Evolutionary conservation across 2,113 vertebrate species (phyloP).

Genomic region (Phrynocephalus versicolor): DNA sequence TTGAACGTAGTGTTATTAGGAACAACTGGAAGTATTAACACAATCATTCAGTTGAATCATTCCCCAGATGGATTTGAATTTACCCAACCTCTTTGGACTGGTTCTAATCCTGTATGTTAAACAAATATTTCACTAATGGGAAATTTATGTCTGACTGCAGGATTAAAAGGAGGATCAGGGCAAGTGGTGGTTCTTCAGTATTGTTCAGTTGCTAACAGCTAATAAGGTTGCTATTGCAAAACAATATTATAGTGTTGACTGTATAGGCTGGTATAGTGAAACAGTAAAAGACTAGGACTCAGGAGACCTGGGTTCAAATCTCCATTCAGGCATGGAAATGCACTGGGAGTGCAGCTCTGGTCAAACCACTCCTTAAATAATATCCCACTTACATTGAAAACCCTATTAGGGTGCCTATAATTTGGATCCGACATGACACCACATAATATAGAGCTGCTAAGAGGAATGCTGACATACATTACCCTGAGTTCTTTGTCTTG

Average conservation of each 20-base stretch:
- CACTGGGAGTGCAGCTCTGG: no score
- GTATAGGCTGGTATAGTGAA: no score
- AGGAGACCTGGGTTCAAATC: no score
- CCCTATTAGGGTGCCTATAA: no score
- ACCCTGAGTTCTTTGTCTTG: neutral
- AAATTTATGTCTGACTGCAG: constrained; percentile 35
- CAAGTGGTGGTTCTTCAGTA: neutral
- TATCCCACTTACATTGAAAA: no score
- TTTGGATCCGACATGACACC: no score
- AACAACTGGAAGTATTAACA: neutral
- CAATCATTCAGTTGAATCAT: constrained; percentile 46
- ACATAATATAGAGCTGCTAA: neutral
- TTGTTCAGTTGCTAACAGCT: neutral
- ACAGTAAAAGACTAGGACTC: no score
- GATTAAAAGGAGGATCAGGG: neutral
- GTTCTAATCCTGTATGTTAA: constrained; percentile 59
- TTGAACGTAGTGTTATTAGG: constrained; percentile 11
- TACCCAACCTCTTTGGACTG: constrained; percentile 50
- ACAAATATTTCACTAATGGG: constrained; percentile 56
- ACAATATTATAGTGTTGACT: neutral
- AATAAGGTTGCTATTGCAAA: neutral
- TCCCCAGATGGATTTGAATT: constrained; percentile 55
- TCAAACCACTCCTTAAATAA: no score
- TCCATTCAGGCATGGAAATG: no score
- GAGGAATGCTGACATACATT: no score